Conservation (phyloP, 1,140 invertebrate genomes). For the Caerostris darwini region DNA sequence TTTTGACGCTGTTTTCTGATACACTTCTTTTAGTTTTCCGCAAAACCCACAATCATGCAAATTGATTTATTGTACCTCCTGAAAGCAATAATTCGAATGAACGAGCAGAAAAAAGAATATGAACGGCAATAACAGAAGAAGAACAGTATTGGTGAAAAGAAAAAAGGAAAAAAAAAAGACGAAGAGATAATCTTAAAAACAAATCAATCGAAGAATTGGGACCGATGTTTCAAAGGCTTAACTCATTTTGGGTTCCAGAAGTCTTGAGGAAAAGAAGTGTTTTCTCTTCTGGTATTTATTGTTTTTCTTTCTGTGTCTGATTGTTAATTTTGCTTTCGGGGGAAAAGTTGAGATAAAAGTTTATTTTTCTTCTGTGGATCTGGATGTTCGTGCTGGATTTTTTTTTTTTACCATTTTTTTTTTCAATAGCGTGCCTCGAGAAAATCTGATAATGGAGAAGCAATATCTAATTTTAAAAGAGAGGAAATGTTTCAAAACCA, state of each 20-base stretch:
- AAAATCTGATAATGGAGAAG: background rate
- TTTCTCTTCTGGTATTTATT: background rate
- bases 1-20: background rate
- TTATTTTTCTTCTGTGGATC: background rate
- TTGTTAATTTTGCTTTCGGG: background rate
- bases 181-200: background rate
- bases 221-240: conserved; percentile 1
- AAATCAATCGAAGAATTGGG: conserved; percentile 2
- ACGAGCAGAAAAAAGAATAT: background rate
- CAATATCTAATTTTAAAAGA: background rate
- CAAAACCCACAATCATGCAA: background rate
- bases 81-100: background rate
- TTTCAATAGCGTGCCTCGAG: background rate
- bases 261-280: background rate
- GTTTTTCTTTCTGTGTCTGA: too few relatives aligned
- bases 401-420: background rate
- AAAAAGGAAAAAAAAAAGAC: background rate
- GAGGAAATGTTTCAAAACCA: background rate
- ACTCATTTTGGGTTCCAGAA: background rate
- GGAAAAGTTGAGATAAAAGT: background rate
- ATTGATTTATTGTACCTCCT: background rate
- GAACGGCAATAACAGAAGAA: background rate
- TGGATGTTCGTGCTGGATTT: background rate
- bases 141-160: background rate
- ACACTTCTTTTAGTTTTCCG: background rate